Base-by-base conservation (phyloP, 2,888 invertebrate genomes). In the Cheiracanthium punctorium region DNA sequence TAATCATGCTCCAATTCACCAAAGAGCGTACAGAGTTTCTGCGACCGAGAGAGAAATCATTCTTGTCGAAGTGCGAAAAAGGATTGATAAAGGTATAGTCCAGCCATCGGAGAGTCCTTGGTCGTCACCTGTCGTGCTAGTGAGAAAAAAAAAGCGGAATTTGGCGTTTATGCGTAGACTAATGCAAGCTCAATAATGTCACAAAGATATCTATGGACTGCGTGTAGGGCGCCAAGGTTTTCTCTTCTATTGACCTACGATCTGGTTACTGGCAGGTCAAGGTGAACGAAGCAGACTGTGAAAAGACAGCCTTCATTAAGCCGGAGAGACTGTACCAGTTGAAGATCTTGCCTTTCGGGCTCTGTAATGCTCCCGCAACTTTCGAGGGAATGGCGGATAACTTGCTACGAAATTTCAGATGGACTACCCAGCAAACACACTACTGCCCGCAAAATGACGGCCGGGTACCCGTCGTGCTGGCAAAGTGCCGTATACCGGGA, bases 301-400 rank as follows among this genome's bases (percentile, higher is more conserved):
- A 85, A 14, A 90, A 90, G 58, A 90, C n/a, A n/a, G 90, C 90
- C 1, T 90, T 91, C 76, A 75, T 84, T 0, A 85, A 80, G 0
- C 82, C 85, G 2, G 28, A 82, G 10, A 89, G 89, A 0, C 80
- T 89, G 0, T 90, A 82, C n/a, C 87, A 91, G 75, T 91, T 89
- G 48, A 88, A 77, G 10, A 80, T 89, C 1, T 88, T 90, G 88
- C 89, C 90, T 0, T 90, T 90, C 82, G 90, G 90, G 0, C 72
- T 90, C 1, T 37, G 37, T 37, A 7, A 0, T n/a, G 0, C 12
- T 72, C 41, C 77, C 77, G 74, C 87, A 80, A 20, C 17, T 33
- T 20, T 89, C 87, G 0, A 72, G 20, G 17, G 73, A 88, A 64
- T 32, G 80, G 8, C n/a, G n/a, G n/a, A n/a, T n/a, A n/a, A n/a